A percentile compares a stretch with the other conserved stretches of the same genome.
These are phyloP conservation scores for Serrognathus titanus DNA, from an alignment of 2,888 invertebrate genomes.

Conservation along the genomic window DNA sequence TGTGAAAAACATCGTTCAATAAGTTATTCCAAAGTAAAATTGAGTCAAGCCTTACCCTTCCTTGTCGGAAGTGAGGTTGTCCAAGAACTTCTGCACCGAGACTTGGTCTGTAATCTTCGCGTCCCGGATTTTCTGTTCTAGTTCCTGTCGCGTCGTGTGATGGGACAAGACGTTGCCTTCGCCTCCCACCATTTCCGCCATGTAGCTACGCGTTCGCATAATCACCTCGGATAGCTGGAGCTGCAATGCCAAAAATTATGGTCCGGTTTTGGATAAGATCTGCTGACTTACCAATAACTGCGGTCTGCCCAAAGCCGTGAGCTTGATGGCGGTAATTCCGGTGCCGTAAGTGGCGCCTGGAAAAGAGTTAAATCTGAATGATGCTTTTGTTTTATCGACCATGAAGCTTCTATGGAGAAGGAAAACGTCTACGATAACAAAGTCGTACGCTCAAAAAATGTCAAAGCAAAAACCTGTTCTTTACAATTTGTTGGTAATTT, in stretches of 20 bases:
- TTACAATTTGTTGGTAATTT: too few relatives aligned
- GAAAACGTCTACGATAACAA: too few relatives aligned
- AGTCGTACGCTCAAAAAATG: too few relatives aligned
- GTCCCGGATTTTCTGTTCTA: constrained; percentile 77
- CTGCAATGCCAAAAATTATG: constrained; percentile 51
- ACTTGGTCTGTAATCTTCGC: constrained; percentile 71
- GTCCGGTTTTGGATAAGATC: neutral
- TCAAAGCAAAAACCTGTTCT: too few relatives aligned
- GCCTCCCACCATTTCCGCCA: constrained; percentile 86
- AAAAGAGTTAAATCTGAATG: constrained; percentile 37
- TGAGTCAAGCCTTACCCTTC: constrained; percentile 69
- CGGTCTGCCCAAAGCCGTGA: constrained; percentile 96
- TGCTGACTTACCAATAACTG: constrained; percentile 79
- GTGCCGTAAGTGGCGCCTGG: constrained; percentile 88
- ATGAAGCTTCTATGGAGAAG: too few relatives aligned
- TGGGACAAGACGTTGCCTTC: constrained; percentile 84
- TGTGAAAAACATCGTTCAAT: neutral
- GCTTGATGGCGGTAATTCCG: constrained; percentile 94
- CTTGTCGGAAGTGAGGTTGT: constrained; percentile 87
- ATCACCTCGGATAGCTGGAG: constrained; percentile 97
- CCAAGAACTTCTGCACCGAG: constrained; percentile 83
- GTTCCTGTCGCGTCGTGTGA: constrained; percentile 81
- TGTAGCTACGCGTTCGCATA: constrained; percentile 90
- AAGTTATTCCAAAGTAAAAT: neutral
- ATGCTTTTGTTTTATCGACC: too few relatives aligned